Percentiles rank a stretch among this genome's conserved stretches.
These are phyloP conservation scores for Glyphotaelius pellucidus DNA, from an alignment of 2,888 invertebrate species.

Conservation along the genomic window DNA sequence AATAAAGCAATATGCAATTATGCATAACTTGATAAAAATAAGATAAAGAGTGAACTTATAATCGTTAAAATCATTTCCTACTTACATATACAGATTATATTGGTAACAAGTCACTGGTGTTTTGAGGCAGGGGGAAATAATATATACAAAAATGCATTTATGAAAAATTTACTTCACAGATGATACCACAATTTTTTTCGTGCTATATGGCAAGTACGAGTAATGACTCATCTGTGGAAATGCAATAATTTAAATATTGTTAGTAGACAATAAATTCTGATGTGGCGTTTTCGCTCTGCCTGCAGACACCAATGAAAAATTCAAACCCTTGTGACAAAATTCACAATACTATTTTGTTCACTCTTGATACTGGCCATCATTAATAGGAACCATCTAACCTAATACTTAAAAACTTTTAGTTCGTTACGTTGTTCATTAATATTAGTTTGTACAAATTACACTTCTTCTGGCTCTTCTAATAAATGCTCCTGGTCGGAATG, in stretches of 20 bases:
- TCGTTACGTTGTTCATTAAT: neutral
- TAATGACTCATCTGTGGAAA: neutral
- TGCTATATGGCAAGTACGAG: neutral
- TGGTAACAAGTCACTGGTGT: neutral
- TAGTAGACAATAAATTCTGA: neutral
- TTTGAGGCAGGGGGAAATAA: neutral
- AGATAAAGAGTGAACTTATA: neutral
- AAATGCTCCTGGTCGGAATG: constrained; percentile 55
- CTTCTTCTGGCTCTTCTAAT: constrained; percentile 57
- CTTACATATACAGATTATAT: neutral
- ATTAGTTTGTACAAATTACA: constrained; percentile 30
- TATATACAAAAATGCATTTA: neutral
- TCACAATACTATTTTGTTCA: neutral
- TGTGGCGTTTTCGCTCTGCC: neutral
- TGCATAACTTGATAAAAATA: neutral
- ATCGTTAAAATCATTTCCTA: too few species aligned
- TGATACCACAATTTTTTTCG: neutral
- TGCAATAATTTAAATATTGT: neutral
- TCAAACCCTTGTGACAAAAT: neutral
- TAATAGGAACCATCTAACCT: neutral
- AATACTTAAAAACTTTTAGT: neutral
- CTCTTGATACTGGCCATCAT: neutral
- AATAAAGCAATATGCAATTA: neutral
- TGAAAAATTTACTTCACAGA: neutral
- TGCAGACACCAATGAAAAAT: neutral